A percentile compares a stretch with the other conserved stretches of the same genome.
Evolutionary conservation across 2,888 invertebrate genomes (phyloP).

Genomic region (Papilio elwesi): DNA sequence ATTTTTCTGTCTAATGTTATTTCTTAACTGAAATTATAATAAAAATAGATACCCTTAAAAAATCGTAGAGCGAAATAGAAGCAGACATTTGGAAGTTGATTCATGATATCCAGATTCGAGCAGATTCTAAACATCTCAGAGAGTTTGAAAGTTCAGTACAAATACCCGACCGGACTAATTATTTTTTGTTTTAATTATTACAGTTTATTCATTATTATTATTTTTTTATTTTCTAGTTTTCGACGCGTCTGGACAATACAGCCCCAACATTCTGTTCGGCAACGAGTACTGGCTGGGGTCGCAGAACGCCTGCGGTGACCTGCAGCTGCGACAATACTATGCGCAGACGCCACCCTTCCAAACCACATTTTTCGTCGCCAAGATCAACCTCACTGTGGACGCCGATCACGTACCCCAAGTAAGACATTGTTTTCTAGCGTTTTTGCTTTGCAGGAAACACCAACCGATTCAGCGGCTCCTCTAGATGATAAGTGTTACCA

Average conservation of each 20-base stretch:
- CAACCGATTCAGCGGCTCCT: too few species aligned
- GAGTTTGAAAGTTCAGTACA: background rate
- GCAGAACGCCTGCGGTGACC: slow-evolving; percentile 87
- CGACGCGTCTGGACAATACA: slow-evolving; percentile 92
- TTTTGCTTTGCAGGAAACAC: too few species aligned
- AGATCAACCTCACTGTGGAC: slow-evolving; percentile 82
- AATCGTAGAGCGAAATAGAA: too few species aligned
- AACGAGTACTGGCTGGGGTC: slow-evolving; percentile 94
- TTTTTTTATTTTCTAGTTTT: slow-evolving; percentile 84
- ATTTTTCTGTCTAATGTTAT: too few species aligned
- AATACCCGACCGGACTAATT: background rate
- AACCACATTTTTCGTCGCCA: slow-evolving; percentile 85
- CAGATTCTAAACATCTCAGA: background rate
- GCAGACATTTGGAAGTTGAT: too few species aligned
- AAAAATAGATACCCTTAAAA: too few species aligned
- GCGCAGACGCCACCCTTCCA: slow-evolving; percentile 84
- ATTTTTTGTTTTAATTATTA: background rate
- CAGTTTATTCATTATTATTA: background rate
- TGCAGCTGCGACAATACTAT: slow-evolving; percentile 82
- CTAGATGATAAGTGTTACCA: too few species aligned
- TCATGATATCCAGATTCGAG: too few species aligned
- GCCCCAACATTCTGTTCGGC: slow-evolving; percentile 90
- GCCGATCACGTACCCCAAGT: slow-evolving; percentile 81
- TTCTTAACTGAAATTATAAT: too few species aligned
- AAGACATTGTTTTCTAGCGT: slow-evolving; percentile 48